Conservation (phyloP, 2,113 vertebrate genomes). For the Anser brachyrhynchus region DNA sequence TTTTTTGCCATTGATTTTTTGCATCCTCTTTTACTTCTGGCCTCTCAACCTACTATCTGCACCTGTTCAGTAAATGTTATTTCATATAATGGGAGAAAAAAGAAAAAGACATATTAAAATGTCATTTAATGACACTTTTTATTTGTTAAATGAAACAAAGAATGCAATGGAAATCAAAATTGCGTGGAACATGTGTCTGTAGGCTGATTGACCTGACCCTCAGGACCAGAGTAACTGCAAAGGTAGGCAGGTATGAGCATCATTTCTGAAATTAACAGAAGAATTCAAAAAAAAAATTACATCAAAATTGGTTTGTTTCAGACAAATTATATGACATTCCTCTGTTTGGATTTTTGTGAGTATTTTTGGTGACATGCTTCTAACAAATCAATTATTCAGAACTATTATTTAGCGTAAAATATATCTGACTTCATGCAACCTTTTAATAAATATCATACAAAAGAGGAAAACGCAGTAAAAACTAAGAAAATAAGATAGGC, state of each 20-base stretch:
- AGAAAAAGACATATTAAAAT: not conserved
- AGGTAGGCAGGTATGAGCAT: not conserved
- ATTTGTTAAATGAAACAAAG: not conserved
- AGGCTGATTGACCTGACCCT: not conserved
- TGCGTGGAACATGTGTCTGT: not conserved
- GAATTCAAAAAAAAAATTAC: not conserved
- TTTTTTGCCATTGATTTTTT: not conserved
- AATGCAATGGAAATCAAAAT: not conserved
- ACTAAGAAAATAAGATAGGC: not conserved
- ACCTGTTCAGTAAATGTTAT: not conserved
- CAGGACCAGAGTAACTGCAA: not conserved
- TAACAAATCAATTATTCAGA: conserved; percentile 18
- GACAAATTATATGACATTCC: not conserved
- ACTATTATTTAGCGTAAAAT: not conserved
- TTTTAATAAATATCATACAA: not conserved
- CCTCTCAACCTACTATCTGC: not conserved
- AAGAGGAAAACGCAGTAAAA: not conserved
- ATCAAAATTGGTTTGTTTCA: not conserved
- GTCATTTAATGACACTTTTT: conserved; percentile 9
- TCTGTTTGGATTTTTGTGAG: not conserved
- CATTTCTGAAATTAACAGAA: conserved; percentile 7
- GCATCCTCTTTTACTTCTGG: not conserved
- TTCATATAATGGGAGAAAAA: not conserved
- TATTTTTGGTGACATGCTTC: not conserved
- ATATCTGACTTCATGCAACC: not conserved